phyloP scores from a whole-genome alignment of 2,888 invertebrate genomes.

The Acrobasis suavella region DNA sequence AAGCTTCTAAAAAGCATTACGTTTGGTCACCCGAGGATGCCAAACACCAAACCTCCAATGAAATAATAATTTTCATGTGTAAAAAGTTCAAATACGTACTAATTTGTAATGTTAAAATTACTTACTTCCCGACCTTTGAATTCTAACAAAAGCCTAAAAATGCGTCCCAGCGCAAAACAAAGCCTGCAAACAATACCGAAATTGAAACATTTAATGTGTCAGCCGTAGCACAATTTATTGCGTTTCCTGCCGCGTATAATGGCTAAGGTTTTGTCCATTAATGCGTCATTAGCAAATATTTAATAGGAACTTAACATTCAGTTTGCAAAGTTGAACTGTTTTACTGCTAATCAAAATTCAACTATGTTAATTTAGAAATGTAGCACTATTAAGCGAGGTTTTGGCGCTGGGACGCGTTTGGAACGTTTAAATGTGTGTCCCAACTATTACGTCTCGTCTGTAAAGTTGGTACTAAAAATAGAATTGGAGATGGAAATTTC shows the following conservation, averaged over 20 bases:
- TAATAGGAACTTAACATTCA: conserved; percentile 54
- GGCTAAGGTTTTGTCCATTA: conserved; percentile 69
- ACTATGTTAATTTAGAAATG: conserved; percentile 68
- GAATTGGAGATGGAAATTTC: no score
- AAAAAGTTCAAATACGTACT: no score
- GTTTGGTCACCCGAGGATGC: no score
- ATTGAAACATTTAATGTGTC: conserved; percentile 25
- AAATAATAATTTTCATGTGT: no score
- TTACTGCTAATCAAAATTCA: conserved; percentile 76
- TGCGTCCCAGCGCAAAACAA: conserved; percentile 14
- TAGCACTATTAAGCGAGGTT: conserved; percentile 56
- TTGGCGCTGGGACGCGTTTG: conserved; percentile 37
- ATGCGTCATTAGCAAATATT: conserved; percentile 58
- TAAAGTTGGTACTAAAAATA: not conserved
- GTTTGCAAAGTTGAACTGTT: conserved; percentile 58
- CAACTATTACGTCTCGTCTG: conserved; percentile 3
- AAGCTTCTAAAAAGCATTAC: no score
- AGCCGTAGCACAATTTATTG: conserved; percentile 45
- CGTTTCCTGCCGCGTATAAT: conserved; percentile 52
- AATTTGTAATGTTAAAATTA: not conserved
- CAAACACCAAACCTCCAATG: no score
- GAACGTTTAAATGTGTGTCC: conserved; percentile 42
- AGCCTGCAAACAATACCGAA: conserved; percentile 12
- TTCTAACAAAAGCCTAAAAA: conserved; percentile 3
- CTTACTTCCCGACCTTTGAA: not conserved